Conservation (phyloP, 2,888 invertebrate genomes). For the Nomada fabriciana region DNA sequence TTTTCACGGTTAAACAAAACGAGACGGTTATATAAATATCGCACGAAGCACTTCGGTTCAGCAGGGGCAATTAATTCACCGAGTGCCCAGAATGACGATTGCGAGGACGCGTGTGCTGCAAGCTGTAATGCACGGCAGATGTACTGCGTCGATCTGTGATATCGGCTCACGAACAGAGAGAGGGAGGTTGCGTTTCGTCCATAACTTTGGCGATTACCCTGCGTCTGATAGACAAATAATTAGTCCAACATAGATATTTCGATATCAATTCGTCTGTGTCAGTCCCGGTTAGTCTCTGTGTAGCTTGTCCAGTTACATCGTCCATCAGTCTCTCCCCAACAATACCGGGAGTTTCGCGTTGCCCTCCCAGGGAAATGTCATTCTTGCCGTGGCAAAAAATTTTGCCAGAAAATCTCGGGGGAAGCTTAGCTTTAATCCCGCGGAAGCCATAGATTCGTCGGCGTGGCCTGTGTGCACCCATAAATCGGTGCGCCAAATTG, state of each 20-base stretch:
- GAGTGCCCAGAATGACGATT: neutral
- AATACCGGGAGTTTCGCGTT: neutral
- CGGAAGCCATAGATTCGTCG: neutral
- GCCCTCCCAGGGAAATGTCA: neutral
- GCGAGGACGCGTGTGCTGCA: neutral
- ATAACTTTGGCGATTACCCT: conserved; percentile 39
- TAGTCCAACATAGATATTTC: conserved; percentile 33
- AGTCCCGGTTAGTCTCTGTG: conserved; percentile 2
- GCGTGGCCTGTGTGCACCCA: neutral
- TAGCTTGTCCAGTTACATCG: neutral
- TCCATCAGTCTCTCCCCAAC: conserved; percentile 13
- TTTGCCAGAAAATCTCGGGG: neutral
- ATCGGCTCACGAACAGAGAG: conserved; percentile 11
- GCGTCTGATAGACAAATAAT: conserved; percentile 55
- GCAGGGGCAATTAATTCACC: conserved; percentile 20
- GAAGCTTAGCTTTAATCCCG: neutral
- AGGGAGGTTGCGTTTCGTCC: neutral
- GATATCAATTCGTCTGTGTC: conserved; percentile 50
- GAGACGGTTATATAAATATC: neutral
- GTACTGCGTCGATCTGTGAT: conserved; percentile 14
- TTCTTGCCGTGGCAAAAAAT: neutral
- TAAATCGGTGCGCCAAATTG: neutral
- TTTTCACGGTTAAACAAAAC: neutral
- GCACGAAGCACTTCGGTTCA: neutral
- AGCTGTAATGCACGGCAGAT: conserved; percentile 1